phyloP scores from a whole-genome alignment of 2,113 vertebrate genomes.

The Polyodon spathula region DNA sequence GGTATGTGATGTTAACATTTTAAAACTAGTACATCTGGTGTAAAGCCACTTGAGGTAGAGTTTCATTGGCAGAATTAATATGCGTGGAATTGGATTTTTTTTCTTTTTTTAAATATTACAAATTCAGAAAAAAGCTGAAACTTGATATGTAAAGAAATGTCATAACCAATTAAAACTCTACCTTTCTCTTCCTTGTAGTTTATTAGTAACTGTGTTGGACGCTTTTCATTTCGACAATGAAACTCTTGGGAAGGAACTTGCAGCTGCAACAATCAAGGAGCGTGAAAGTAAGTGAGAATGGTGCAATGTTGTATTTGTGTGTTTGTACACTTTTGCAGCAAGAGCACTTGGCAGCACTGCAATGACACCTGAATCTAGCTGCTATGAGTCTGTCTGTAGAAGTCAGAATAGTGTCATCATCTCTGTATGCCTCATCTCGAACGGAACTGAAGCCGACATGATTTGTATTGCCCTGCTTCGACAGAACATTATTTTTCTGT shows the following conservation, averaged over 20 bases:
- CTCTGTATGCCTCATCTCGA: no score
- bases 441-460: background rate
- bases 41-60: no score
- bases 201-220: slow-evolving; percentile 81
- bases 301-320: background rate
- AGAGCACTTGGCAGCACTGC: background rate
- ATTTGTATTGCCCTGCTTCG: background rate
- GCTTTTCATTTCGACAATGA: slow-evolving; percentile 87
- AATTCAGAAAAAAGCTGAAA: background rate
- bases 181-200: slow-evolving; percentile 47
- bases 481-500: slow-evolving; percentile 8
- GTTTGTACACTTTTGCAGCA: background rate
- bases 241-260: slow-evolving; percentile 75
- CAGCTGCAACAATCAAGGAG: slow-evolving; percentile 51
- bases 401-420: background rate
- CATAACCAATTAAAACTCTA: slow-evolving; percentile 7
- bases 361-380: background rate
- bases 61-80: no score
- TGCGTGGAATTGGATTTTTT: background rate
- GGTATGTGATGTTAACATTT: slow-evolving; percentile 40
- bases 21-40: background rate
- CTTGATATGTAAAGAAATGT: background rate
- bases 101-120: background rate
- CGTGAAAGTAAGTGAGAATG: slow-evolving; percentile 52
- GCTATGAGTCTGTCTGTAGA: background rate